These are phyloP conservation scores for Trichogramma dendrolimi DNA, from an alignment of 2,888 invertebrate species.

Conservation along the genomic window DNA sequence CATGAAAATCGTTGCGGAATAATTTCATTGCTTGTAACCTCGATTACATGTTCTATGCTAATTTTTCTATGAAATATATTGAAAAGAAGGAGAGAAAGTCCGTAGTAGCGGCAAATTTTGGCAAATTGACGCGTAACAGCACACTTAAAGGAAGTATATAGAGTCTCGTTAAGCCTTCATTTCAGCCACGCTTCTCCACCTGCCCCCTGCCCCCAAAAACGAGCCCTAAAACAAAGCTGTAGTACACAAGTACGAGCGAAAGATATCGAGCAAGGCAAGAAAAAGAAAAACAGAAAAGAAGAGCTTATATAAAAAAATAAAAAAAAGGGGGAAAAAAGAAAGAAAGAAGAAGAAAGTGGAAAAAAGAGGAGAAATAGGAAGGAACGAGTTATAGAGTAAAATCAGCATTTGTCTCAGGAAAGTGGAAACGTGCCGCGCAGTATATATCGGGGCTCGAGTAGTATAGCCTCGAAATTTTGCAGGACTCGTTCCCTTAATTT, in stretches of 20 bases:
- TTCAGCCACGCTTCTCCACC: too few relatives aligned
- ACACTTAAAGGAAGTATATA: neutral
- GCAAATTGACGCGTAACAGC: neutral
- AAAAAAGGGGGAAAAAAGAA: slow-evolving; percentile 2
- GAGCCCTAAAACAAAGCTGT: neutral
- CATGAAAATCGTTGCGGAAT: neutral
- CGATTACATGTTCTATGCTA: too few relatives aligned
- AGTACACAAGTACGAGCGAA: too few relatives aligned
- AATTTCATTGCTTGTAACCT: slow-evolving; percentile 4
- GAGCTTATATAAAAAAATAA: neutral
- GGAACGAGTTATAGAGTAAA: slow-evolving; percentile 27
- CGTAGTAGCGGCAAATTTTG: neutral
- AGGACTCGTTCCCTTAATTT: slow-evolving; percentile 42
- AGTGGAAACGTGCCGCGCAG: slow-evolving; percentile 29
- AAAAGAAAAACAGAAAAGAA: neutral
- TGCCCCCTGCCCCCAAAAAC: neutral
- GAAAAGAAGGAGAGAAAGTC: too few relatives aligned
- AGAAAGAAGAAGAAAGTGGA: slow-evolving; percentile 9
- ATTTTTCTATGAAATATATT: too few relatives aligned
- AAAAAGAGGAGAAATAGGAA: neutral
- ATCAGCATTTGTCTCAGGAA: slow-evolving; percentile 28
- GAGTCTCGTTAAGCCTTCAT: neutral
- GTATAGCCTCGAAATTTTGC: slow-evolving; percentile 14
- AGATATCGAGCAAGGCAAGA: too few relatives aligned
- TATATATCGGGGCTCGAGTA: slow-evolving; percentile 14